Evolutionary conservation across 2,797 vertebrate genomes (phyloP), one percentile per base, ranked within the genome.

Genomic region (Cheirogaleus major): DNA sequence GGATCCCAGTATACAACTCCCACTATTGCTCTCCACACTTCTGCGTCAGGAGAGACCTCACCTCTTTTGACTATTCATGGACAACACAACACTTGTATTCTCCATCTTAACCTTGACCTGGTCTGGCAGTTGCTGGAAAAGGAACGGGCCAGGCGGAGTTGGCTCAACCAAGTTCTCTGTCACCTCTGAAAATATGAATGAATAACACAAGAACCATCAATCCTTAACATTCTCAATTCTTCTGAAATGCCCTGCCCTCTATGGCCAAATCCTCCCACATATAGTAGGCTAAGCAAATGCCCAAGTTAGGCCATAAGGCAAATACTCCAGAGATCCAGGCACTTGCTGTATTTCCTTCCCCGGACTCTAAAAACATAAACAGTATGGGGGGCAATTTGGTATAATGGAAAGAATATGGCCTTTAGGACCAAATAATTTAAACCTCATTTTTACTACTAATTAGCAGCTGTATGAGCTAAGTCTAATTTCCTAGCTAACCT

Each of bases 1-100:
- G 84, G 89, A 93, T 22, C 48, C 15, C 35, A 80, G 0, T 0
- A 85, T 17, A 82, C 12, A 43, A 27, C 27, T 48, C 59, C 61
- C 83, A 70, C 43, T 7, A 1, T 59, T 57, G 55, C 69, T 65
- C 38, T 55, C 57, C 85, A 96, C 14, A 35, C 14, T 41, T 25
- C 48, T 69, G 17, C 45, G 18, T 65, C n/a, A 83, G 17, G 35
- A 72, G 14, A 89, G 57, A 72, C 18, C 61, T 98, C 95, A 99
- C 99, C 99, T 99, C 98, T 99, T 99, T 97, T 99, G 99, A 98
- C 99, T 99, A 96, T 99, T 99, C 99, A 99, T 99, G 45, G 99
- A 99, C 80, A 99, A 98, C 22, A 99, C 99, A 63, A 99, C 96
- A 82, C 99, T 99, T 65, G 99, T 99, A 92, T 99, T 99, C 98